Base-by-base conservation (phyloP, 2,797 vertebrate species). In the Cephalopachus bancanus region DNA sequence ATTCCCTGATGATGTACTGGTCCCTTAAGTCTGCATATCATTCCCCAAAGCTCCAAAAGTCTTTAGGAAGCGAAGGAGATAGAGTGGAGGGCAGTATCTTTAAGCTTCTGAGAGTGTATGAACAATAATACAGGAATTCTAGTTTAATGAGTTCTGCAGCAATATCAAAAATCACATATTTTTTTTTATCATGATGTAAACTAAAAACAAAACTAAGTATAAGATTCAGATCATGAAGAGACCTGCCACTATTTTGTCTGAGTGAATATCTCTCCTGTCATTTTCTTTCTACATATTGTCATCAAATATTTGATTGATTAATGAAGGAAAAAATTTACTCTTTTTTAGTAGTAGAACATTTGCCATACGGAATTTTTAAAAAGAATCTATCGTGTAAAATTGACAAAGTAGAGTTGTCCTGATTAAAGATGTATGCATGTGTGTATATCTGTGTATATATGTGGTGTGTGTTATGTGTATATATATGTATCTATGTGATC, bases 241-340 rank as follows among this genome's bases (percentile, higher is more conserved):
- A 65, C 8, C 33, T 44, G 7, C 2, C 9, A 67, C 55, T 80
- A 59, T 59, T 44, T n/a, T 59, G 19, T 93, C 89, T 64, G 28
- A 74, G 53, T 51, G 5, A 69, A 17, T 7, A 14, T 15, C 20
- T 78, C 49, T 65, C 69, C 14, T 44, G n/a, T 57, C 49, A 44
- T 89, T 76, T 93, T 85, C 81, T 78, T 78, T 85, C 51, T 53
- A 57, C 30, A 76, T 64, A 65, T 59, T 91, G 28, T 74, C 37
- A 78, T 74, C 14, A 80, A 71, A 64, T 57, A 83, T 49, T 92
- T 86, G 8, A 75, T 71, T 60, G 37, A 83, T 67, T 19, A 83
- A 26, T 53, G 57, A 51, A 44, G 75, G n/a, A 90, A 24, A 3
- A 65, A 92, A 78, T 44, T 91, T 8, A 85, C 74, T 64, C 10